phyloP scores from a whole-genome alignment of 2,797 vertebrate species.

The Fratercula arctica region DNA sequence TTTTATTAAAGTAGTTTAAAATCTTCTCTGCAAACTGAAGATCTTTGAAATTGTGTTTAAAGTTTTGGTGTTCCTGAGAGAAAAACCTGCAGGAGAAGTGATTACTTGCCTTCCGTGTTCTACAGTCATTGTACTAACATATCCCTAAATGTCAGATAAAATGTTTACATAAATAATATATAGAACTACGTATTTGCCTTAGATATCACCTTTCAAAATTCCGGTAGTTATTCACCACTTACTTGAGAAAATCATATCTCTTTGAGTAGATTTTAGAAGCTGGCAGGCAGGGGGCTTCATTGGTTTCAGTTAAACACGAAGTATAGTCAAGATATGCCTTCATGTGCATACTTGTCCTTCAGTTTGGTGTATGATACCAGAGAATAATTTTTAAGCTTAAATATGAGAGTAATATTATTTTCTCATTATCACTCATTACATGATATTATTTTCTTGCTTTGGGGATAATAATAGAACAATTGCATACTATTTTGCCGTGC shows the following conservation, averaged over 20 bases:
- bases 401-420: not conserved
- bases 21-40: not conserved
- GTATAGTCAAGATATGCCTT: not conserved
- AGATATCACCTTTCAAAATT: slow-evolving; percentile 35
- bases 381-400: not conserved
- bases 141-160: slow-evolving; percentile 42
- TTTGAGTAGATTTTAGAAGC: not conserved
- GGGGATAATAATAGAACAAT: not conserved
- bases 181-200: slow-evolving; percentile 36
- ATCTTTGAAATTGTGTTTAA: slow-evolving; percentile 4
- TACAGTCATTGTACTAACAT: slow-evolving; percentile 3
- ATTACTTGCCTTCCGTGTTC: not conserved
- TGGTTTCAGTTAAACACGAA: not conserved
- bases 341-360: not conserved
- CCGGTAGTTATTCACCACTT: not conserved
- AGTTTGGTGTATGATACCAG: not conserved
- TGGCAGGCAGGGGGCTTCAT: not conserved
- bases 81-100: not conserved
- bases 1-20: slow-evolving; percentile 29
- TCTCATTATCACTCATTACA: not conserved
- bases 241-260: not conserved
- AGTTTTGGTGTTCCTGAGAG: not conserved
- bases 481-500: not conserved
- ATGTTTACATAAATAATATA: slow-evolving; percentile 64
- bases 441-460: not conserved